Conservation (phyloP, 30 jellyfish, hydroid and myxozoan genomes). For the Hydra vulgaris region DNA sequence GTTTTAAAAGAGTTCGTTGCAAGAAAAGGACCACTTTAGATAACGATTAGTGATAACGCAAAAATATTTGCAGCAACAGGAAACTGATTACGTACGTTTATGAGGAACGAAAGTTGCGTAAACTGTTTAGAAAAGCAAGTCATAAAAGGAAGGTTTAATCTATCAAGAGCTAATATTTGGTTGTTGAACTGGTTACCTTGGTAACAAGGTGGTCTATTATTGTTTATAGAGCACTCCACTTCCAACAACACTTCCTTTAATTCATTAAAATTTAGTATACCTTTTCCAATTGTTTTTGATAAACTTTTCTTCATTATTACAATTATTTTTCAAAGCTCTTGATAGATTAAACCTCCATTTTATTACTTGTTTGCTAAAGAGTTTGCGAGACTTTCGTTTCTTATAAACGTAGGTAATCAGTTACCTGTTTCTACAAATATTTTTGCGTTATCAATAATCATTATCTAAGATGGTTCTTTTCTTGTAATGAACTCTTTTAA, state of each 20-base stretch:
- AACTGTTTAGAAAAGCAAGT: neutral
- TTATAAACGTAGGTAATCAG: neutral
- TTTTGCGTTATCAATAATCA: neutral
- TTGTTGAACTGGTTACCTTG: no score
- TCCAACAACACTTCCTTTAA: no score
- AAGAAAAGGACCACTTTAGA: neutral
- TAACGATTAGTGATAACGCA: neutral
- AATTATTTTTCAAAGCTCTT: no score
- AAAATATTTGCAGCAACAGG: neutral
- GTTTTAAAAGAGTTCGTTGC: neutral
- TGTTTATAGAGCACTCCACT: no score
- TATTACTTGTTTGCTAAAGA: no score
- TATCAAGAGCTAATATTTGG: no score
- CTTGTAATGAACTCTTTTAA: neutral
- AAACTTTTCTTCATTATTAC: no score
- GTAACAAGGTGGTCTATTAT: no score
- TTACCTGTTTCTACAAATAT: neutral
- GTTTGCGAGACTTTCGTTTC: neutral
- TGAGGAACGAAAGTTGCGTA: neutral
- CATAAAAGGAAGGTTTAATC: no score
- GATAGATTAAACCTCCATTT: no score
- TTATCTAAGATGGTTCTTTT: neutral
- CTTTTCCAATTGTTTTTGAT: no score
- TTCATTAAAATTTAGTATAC: no score
- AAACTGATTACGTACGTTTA: neutral